phyloP scores from a whole-genome alignment of 2,888 invertebrate species.

The Nezara viridula region DNA sequence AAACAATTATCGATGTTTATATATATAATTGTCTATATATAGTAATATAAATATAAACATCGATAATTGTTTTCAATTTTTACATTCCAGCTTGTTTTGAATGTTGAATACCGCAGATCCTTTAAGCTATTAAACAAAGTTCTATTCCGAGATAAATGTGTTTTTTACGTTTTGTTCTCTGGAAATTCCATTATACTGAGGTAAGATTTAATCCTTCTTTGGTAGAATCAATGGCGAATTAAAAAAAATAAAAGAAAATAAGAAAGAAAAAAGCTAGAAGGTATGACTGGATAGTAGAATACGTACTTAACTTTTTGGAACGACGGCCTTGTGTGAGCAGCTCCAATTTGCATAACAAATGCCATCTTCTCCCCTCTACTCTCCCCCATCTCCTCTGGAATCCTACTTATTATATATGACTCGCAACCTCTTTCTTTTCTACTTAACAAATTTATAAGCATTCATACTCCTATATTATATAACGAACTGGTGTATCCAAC shows the following conservation, averaged over 20 bases:
- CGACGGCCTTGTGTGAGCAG: neutral
- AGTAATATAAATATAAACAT: too few species aligned
- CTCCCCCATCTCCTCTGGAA: neutral
- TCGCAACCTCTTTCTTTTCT: slow-evolving; percentile 7
- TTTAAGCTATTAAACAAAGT: neutral
- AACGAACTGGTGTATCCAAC: neutral
- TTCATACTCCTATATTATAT: neutral
- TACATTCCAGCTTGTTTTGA: too few species aligned
- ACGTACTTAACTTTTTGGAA: neutral
- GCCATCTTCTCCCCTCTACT: neutral
- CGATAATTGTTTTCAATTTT: too few species aligned
- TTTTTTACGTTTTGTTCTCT: neutral
- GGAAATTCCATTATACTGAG: neutral
- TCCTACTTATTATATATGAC: neutral
- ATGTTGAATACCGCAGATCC: neutral
- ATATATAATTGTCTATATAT: too few species aligned
- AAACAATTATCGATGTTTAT: too few species aligned
- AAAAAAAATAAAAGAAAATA: neutral
- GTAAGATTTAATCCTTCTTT: neutral
- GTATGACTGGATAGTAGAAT: neutral
- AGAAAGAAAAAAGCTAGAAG: neutral
- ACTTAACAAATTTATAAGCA: neutral
- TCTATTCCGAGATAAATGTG: neutral
- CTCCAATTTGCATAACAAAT: slow-evolving; percentile 18
- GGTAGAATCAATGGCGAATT: neutral